Conservation (phyloP, 1,140 invertebrate species). For the Brachystomella parvula region DNA sequence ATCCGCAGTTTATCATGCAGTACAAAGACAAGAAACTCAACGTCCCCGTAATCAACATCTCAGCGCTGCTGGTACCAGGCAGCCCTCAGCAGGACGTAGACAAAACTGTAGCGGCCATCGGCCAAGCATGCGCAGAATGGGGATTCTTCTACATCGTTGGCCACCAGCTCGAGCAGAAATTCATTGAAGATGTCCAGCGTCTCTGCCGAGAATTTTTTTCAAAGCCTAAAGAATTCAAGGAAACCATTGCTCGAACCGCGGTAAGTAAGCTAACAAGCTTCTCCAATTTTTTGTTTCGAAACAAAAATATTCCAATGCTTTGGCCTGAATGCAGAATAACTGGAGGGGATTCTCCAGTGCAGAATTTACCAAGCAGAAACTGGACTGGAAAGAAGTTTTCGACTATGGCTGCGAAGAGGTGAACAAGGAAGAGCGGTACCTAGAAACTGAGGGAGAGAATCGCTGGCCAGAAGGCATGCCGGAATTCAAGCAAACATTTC, state of each 20-base stretch:
- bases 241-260: slow-evolving; percentile 10
- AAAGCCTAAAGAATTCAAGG: slow-evolving; percentile 25
- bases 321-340: slow-evolving; percentile 15
- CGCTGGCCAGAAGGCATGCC: slow-evolving; percentile 24
- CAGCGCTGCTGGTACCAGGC: not conserved
- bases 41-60: slow-evolving; percentile 8
- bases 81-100: not conserved
- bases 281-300: not conserved
- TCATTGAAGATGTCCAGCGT: slow-evolving; percentile 9
- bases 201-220: slow-evolving; percentile 13
- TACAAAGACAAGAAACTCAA: not conserved
- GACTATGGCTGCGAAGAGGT: slow-evolving; percentile 17
- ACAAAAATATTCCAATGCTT: not conserved
- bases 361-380: slow-evolving; percentile 27
- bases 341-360: slow-evolving; percentile 22
- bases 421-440: not conserved
- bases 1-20: not conserved
- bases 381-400: slow-evolving; percentile 32
- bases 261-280: slow-evolving; percentile 13
- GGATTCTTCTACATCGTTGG: slow-evolving; percentile 32
- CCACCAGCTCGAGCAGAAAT: slow-evolving; percentile 10
- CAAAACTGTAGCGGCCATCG: slow-evolving; percentile 15
- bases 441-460: slow-evolving; percentile 22
- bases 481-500: slow-evolving; percentile 14
- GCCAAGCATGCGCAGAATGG: slow-evolving; percentile 21